Evolutionary conservation across 1,140 invertebrate species (phyloP).

Genomic region (Papilio glaucus): DNA sequence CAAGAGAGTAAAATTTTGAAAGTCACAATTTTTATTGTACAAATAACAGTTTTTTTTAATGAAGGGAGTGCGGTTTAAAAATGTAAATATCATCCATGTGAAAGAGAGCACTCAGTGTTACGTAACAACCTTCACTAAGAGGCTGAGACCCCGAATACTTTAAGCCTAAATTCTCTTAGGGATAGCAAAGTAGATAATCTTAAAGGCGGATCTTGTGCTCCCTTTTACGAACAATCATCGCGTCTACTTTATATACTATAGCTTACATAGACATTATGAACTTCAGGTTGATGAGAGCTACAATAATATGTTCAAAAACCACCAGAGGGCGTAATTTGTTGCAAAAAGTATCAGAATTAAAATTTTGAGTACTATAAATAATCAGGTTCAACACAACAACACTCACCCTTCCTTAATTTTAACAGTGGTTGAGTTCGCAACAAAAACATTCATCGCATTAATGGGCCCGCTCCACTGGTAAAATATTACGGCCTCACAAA

Average conservation of each 20-base stretch:
- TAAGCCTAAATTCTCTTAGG: conserved; percentile 66
- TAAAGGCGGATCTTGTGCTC: conserved; percentile 39
- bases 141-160: conserved; percentile 50
- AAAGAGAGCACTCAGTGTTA: conserved; percentile 40
- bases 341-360: neutral
- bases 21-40: too few species aligned
- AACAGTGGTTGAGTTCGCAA: too few species aligned
- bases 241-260: neutral
- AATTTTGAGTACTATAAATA: neutral
- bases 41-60: neutral
- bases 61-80: too few species aligned
- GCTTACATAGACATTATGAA: neutral
- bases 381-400: neutral
- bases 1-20: too few species aligned
- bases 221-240: neutral
- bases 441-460: too few species aligned
- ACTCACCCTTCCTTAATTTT: too few species aligned
- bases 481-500: too few species aligned
- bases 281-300: neutral
- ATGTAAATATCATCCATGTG: conserved; percentile 29
- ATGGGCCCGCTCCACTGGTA: too few species aligned
- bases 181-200: conserved; percentile 60
- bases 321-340: too few species aligned
- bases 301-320: neutral
- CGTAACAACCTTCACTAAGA: conserved; percentile 56